Evolutionary conservation across 2,797 vertebrate genomes (phyloP).

Genomic region (Coreius guichenoti): DNA sequence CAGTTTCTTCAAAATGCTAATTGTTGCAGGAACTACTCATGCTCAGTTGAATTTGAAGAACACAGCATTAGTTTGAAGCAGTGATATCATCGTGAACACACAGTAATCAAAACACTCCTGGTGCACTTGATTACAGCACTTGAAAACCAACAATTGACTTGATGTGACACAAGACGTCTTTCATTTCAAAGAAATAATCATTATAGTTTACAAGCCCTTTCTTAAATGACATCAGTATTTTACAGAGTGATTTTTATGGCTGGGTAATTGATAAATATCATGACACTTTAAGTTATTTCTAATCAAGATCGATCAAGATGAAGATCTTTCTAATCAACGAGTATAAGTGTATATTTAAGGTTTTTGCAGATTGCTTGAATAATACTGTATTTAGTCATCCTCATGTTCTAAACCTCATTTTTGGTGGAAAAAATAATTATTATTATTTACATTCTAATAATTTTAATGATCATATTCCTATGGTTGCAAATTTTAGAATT

Average conservation of each 20-base stretch:
- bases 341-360: no score
- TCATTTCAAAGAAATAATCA: conserved; percentile 3
- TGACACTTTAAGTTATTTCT: neutral
- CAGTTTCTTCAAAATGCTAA: neutral
- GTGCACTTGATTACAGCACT: conserved; percentile 18
- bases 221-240: neutral
- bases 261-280: neutral
- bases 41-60: neutral
- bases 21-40: neutral
- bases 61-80: neutral
- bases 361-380: neutral
- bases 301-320: neutral
- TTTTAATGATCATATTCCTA: neutral
- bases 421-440: neutral
- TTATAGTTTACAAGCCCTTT: neutral
- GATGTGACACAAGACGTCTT: neutral
- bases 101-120: neutral
- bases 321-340: neutral
- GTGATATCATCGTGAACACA: neutral
- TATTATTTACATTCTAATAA: neutral
- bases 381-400: neutral
- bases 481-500: neutral
- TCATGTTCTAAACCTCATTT: neutral
- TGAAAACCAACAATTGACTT: conserved; percentile 2
- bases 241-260: neutral